Evolutionary conservation across 2,888 invertebrate genomes (phyloP), one percentile per base, ranked within the genome.

Genomic region (Orchesellides sinensis): DNA sequence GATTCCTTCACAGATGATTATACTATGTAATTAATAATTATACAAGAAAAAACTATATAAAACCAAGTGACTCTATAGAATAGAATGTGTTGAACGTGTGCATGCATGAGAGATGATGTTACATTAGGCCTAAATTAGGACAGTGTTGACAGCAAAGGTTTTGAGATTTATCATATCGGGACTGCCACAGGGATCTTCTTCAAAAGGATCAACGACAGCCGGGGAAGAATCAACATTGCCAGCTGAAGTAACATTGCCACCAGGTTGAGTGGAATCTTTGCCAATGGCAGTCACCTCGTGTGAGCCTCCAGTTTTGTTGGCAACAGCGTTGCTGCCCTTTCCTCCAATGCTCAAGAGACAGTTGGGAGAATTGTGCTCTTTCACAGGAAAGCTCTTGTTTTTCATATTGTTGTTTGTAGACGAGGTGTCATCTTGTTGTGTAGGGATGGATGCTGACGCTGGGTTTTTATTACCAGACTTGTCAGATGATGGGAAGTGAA

Each of bases 401-500:
- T 63, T 49, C 2, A 66, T 65, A 23, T 66, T 75, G 45, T 8
- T 56, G 27, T 56, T 66, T n/a, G n/a, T n/a, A n/a, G n/a, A n/a
- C n/a, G n/a, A n/a, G n/a, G n/a, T n/a, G n/a, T n/a, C n/a, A n/a
- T n/a, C n/a, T n/a, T n/a, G n/a, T n/a, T n/a, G n/a, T n/a, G n/a
- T n/a, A n/a, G n/a, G n/a, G 14, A 23, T 21, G 17, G 32, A 6
- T 14, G 17, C 40, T 1, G 25, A 5, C 25, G 59, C 8, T 4
- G 77, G 21, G n/a, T 68, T 47, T n/a, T 47, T 77, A 6, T 54
- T 35, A 6, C 17, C 54, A 21, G n/a, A 23, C 17, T 21, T 23
- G 14, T 17, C 10, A 29, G 69, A 66, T 0, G 74, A 74, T 49
- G 85, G 85, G 69, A 82, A 85, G 72, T 88, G 88, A 12, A 88